Evolutionary conservation across 2,113 vertebrate species (phyloP), one percentile per base, ranked within the genome.

Genomic region (Nesogale talazaci): DNA sequence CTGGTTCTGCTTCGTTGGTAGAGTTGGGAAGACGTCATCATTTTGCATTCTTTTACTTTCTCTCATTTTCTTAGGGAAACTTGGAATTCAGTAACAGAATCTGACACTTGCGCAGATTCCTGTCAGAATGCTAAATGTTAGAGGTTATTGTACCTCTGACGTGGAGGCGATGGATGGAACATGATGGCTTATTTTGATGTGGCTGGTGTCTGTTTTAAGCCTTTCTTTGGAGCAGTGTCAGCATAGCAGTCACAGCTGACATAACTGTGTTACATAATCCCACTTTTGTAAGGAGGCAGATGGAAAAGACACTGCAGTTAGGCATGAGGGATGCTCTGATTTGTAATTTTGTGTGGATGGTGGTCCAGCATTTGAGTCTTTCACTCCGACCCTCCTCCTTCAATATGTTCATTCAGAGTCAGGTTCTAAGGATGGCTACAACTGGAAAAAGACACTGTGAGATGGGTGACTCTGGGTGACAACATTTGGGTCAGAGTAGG

Each of bases 241-340:
- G 67, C 86, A 94, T 34, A 77, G 80, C 72, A 90, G 91, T 70
- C 59, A 83, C 86, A 82, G 82, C 74, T 95, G 95, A 94, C 74
- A 86, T 81, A 91, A 63, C 93, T 65, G 14, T n/a, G 34, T 96
- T 96, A 95, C 23, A 89, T 96, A 95, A 97, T 76, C 84, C 84
- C 92, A 91, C 94, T 87, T 92, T 90, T 94, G 10, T 69, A 86
- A 74, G 82, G 88, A 94, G 90, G 90, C 84, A 86, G 61, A 92
- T 92, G 72, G 90, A 83, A 87, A 94, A 91, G 92, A 34, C 83
- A 86, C 70, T 83, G 88, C 56, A 22, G 42, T 86, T 61, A 46
- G 77, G 76, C 65, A 63, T 94, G 63, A 87, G 90, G 95, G 77
- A 67, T 46, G 72, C 93, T 89, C 82, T 65, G 59, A 72, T 94